These are phyloP conservation scores for Musca domestica DNA, from an alignment of 1,140 invertebrate genomes.

Conservation along the genomic window DNA sequence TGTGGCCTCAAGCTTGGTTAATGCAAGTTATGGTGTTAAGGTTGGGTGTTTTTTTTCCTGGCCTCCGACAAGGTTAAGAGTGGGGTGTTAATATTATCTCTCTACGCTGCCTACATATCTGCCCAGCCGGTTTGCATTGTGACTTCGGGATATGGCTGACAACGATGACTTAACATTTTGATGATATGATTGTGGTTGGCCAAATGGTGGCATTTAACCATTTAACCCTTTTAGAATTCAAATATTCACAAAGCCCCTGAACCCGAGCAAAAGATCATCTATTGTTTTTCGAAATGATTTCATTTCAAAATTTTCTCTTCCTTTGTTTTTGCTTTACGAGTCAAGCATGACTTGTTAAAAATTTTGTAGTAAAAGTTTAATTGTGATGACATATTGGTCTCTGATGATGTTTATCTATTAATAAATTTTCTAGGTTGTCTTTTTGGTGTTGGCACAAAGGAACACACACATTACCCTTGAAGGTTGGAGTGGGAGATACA, in stretches of 20 bases:
- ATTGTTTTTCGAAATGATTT: conserved; percentile 2
- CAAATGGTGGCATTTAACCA: conserved; percentile 26
- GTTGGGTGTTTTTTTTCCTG: too few species aligned
- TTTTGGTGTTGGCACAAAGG: too few species aligned
- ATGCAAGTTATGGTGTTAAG: too few species aligned
- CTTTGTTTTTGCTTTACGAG: too few species aligned
- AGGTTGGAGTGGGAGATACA: too few species aligned
- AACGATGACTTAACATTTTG: conserved; percentile 30
- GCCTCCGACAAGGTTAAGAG: background rate
- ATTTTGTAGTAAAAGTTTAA: conserved; percentile 13
- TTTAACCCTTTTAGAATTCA: conserved; percentile 3
- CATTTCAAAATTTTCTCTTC: background rate
- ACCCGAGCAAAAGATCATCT: too few species aligned
- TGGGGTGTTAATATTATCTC: background rate
- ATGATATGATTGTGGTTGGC: conserved; percentile 21
- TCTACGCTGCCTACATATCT: background rate
- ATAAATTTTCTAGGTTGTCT: background rate
- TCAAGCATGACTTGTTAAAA: conserved; percentile 16
- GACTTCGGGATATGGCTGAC: conserved; percentile 1
- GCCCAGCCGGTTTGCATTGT: background rate
- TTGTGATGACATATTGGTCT: conserved; percentile 27
- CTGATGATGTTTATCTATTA: conserved; percentile 27
- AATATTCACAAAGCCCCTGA: background rate
- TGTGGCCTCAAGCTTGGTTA: too few species aligned
- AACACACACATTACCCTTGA: too few species aligned